Conservation (phyloP, 2,888 invertebrate genomes). For the Tanytarsus gracilentus region DNA sequence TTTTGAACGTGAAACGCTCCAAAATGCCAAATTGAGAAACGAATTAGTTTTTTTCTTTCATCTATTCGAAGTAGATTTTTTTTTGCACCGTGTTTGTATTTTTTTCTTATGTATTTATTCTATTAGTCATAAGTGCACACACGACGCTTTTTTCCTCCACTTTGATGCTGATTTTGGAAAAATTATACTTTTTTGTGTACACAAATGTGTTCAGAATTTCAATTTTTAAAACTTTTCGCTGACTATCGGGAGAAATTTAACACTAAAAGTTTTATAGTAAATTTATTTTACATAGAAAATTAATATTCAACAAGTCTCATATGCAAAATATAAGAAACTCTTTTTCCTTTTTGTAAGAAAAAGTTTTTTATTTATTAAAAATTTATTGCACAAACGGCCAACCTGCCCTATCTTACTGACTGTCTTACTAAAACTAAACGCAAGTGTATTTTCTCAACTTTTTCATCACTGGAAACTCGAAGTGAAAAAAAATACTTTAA, state of each 20-base stretch:
- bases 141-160: too few relatives aligned
- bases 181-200: too few relatives aligned
- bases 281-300: too few relatives aligned
- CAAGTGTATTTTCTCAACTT: conserved; percentile 2
- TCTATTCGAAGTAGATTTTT: too few relatives aligned
- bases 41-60: conserved; percentile 6
- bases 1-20: not conserved
- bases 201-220: too few relatives aligned
- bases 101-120: conserved; percentile 6
- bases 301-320: too few relatives aligned
- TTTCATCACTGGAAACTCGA: conserved; percentile 6
- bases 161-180: too few relatives aligned
- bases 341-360: conserved; percentile 1
- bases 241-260: too few relatives aligned
- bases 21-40: conserved; percentile 17
- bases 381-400: conserved; percentile 27
- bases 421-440: conserved; percentile 27
- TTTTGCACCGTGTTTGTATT: too few relatives aligned
- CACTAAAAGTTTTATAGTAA: too few relatives aligned
- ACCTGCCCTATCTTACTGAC: conserved; percentile 24
- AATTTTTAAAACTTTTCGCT: too few relatives aligned
- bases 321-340: too few relatives aligned
- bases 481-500: conserved; percentile 6
- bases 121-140: conserved; percentile 19
- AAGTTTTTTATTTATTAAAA: not conserved